Evolutionary conservation across 2,113 vertebrate species (phyloP), one percentile per base, ranked within the genome.

Genomic region (Brachypodius melanocephalos): DNA sequence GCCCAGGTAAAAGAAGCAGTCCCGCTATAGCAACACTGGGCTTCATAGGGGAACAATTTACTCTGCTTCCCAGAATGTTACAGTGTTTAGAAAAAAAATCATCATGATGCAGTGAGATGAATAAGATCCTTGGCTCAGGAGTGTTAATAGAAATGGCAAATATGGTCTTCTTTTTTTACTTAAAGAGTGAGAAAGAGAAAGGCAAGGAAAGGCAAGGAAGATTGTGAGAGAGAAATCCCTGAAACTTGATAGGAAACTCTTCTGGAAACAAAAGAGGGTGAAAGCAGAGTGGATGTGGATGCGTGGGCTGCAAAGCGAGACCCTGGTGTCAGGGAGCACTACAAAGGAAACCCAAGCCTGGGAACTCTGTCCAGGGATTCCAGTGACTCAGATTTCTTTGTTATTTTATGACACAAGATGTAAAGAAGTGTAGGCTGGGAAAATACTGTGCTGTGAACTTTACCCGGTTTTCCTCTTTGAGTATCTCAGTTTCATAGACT

Each of bases 261-360:
- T 46, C 38, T 76, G 69, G 88, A 93, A 49, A 88, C 18, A 82
- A 93, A 92, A 93, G 40, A 84, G 55, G 76, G 78, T 86, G 63
- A 94, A 96, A 92, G 83, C 55, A 62, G 72, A 92, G 72, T 96
- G 45, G 78, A 93, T 82, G 61, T 74, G 72, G 87, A 80, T 49
- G 78, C 63, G 96, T 63, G 89, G 93, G 96, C 29, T 87, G 89
- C 86, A 88, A 88, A 96, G 95, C 25, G 13, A 22, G 73, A 69
- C 45, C 75, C 61, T 2, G 22, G 83, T 94, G 97, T 97, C 73
- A 89, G 93, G 78, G 86, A 95, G 93, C 76, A 88, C 95, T 79
- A 96, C 91, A 97, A 95, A 94, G 97, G 95, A 97, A 97, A 96
- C 93, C 90, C 32, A 76, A 92, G 88, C 97, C 97, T 98, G 98